A percentile compares a stretch with the other conserved stretches of the same genome.
phyloP scores from a whole-genome alignment of 2,797 vertebrate genomes.

The Poeciliopsis infans region DNA sequence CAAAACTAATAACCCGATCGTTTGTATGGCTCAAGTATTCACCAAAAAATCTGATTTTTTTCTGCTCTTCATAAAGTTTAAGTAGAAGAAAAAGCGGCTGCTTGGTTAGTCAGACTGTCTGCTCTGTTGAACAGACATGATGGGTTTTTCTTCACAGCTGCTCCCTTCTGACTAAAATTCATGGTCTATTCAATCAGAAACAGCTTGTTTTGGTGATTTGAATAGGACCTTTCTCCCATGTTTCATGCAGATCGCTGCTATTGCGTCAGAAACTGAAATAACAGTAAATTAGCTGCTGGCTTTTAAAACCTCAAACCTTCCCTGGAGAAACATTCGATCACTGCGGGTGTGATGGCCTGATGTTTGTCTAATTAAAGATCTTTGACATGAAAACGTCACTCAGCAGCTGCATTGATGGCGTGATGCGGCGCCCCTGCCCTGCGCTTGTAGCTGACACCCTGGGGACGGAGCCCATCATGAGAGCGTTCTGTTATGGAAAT shows the following conservation, averaged over 20 bases:
- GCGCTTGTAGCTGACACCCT: slow-evolving; percentile 7
- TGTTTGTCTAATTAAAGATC: slow-evolving; percentile 28
- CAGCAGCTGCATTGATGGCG: slow-evolving; percentile 9
- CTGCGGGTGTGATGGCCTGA: neutral
- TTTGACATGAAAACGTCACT: slow-evolving; percentile 28
- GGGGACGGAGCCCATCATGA: slow-evolving; percentile 10
- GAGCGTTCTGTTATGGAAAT: slow-evolving; percentile 53
- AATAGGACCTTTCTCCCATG: neutral
- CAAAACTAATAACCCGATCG: neutral
- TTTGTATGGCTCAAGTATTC: neutral
- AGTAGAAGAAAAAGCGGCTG: neutral
- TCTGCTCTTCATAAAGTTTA: neutral
- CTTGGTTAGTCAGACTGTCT: neutral
- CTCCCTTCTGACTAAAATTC: neutral
- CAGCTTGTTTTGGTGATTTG: neutral
- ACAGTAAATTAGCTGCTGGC: neutral
- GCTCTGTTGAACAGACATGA: neutral
- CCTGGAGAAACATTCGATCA: neutral
- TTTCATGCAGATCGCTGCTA: neutral
- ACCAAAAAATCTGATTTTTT: neutral
- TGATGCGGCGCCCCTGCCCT: neutral
- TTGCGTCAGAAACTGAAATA: neutral
- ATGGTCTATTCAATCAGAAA: neutral
- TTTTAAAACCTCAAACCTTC: neutral
- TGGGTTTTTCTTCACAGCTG: neutral